phyloP scores from a whole-genome alignment of 2,888 invertebrate genomes.

The Limenitis camilla region DNA sequence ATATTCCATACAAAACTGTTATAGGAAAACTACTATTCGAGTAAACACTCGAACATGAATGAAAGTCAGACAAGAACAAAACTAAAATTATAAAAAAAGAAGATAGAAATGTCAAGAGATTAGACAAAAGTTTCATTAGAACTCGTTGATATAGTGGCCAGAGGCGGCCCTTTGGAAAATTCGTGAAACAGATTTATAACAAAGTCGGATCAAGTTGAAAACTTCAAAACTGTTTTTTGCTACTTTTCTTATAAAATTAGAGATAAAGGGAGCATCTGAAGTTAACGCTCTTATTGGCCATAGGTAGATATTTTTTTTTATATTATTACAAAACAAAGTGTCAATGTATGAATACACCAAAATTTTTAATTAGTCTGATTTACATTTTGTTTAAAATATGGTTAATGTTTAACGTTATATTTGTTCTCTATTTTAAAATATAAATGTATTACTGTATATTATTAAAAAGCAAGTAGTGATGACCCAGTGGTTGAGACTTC shows the following conservation, averaged over 20 bases:
- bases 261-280: conserved; percentile 18
- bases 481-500: too few relatives aligned
- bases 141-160: conserved; percentile 19
- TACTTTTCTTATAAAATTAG: conserved; percentile 22
- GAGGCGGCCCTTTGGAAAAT: conserved; percentile 23
- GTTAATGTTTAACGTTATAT: too few relatives aligned
- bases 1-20: too few relatives aligned
- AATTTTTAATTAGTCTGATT: too few relatives aligned
- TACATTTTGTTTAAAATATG: too few relatives aligned
- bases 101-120: neutral
- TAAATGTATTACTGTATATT: too few relatives aligned
- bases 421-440: too few relatives aligned
- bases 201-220: conserved; percentile 20
- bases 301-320: neutral
- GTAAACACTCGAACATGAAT: too few relatives aligned
- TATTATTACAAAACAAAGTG: too few relatives aligned
- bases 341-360: too few relatives aligned
- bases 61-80: neutral
- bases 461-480: too few relatives aligned
- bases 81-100: neutral
- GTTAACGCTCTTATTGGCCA: conserved; percentile 2
- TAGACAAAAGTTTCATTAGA: conserved; percentile 21
- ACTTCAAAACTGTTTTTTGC: conserved; percentile 22
- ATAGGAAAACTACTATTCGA: too few relatives aligned
- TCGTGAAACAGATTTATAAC: conserved; percentile 27